phyloP scores from a whole-genome alignment of 2,797 vertebrate genomes.

The Squalus acanthias region DNA sequence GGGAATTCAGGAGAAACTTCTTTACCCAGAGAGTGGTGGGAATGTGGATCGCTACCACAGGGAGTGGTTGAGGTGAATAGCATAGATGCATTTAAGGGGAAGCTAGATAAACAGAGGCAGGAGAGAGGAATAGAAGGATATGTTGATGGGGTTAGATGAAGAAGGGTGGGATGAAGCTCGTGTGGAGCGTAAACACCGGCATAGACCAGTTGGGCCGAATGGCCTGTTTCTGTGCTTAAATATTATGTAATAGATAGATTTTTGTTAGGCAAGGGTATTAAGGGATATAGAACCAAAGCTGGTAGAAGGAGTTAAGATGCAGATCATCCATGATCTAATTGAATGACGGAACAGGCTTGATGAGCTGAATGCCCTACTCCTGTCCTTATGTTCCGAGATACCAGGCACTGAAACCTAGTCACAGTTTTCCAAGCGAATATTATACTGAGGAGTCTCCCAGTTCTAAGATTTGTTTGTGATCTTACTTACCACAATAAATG shows the following conservation, averaged over 20 bases:
- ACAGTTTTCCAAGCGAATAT: not conserved
- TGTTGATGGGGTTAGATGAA: not conserved
- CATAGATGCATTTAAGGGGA: not conserved
- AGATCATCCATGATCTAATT: not conserved
- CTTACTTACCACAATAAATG: constrained; percentile 66
- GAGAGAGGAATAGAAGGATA: not conserved
- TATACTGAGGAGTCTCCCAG: not conserved
- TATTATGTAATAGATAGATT: not conserved
- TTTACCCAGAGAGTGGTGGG: too few relatives aligned
- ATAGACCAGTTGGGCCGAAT: not conserved
- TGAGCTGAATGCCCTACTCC: not conserved
- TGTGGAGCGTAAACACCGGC: too few relatives aligned
- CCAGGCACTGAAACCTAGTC: not conserved
- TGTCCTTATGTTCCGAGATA: not conserved
- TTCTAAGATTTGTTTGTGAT: not conserved
- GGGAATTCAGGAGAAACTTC: too few relatives aligned
- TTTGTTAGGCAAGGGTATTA: not conserved
- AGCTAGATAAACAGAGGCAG: not conserved
- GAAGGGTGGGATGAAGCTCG: not conserved
- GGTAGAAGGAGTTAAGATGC: not conserved
- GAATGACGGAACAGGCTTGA: not conserved
- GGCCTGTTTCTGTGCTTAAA: not conserved
- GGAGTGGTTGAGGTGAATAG: not conserved
- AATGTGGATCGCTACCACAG: too few relatives aligned
- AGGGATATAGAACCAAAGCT: not conserved